Conservation (phyloP, 1,140 invertebrate genomes). For the Medauroidea extradentata region DNA sequence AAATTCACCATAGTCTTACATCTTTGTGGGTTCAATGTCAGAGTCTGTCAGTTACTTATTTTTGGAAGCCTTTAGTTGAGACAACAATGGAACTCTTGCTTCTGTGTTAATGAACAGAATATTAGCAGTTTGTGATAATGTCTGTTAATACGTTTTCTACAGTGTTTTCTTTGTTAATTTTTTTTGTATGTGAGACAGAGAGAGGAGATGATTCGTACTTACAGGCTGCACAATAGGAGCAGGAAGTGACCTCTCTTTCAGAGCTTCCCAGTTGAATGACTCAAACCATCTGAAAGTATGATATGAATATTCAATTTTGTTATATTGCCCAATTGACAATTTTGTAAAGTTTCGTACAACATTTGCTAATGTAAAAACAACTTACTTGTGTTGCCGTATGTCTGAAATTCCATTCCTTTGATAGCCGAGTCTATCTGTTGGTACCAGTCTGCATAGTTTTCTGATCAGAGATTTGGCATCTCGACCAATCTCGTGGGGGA, state of each 20-base stretch:
- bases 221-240: constrained; percentile 5
- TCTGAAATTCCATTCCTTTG: constrained; percentile 60
- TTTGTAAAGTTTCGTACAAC: no score
- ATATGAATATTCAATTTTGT: not conserved
- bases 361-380: not conserved
- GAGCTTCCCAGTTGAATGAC: constrained; percentile 6
- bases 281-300: constrained; percentile 9
- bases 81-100: no score
- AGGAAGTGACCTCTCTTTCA: not conserved
- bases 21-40: no score
- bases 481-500: constrained; percentile 49
- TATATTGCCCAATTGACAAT: not conserved
- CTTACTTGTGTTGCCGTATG: constrained; percentile 58
- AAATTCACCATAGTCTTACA: no score
- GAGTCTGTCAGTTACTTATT: no score
- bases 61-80: no score
- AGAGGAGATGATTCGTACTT: not conserved
- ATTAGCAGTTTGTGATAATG: no score
- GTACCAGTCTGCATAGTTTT: constrained; percentile 57
- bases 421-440: constrained; percentile 61
- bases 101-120: no score
- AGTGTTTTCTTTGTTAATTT: not conserved
- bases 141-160: no score
- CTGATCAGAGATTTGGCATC: constrained; percentile 53
- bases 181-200: not conserved